Conservation (phyloP, 1,140 invertebrate species). For the Diabrotica undecimpunctata region DNA sequence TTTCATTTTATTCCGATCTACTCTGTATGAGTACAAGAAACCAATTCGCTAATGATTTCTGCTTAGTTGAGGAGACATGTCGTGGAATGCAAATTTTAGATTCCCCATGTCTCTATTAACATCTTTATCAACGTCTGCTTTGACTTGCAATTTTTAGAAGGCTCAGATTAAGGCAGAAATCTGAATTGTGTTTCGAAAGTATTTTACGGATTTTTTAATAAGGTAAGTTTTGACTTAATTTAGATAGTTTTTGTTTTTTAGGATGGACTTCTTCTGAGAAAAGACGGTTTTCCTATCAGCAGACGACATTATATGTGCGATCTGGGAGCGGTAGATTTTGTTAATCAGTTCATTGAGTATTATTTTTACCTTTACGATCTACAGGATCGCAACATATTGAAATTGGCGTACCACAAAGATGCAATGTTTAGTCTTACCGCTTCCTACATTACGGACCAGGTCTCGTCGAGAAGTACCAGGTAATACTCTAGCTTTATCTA, state of each 20-base stretch:
- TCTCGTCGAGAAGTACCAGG: slow-evolving; percentile 34
- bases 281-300: slow-evolving; percentile 55
- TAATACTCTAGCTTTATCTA: slow-evolving; percentile 12
- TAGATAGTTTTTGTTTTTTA: slow-evolving; percentile 40
- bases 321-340: slow-evolving; percentile 59
- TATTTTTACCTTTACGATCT: slow-evolving; percentile 83
- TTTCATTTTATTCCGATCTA: no score
- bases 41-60: no score
- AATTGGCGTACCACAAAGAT: slow-evolving; percentile 80
- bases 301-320: slow-evolving; percentile 67
- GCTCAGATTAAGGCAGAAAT: no score
- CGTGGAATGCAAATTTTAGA: no score
- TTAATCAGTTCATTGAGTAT: slow-evolving; percentile 73
- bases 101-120: no score
- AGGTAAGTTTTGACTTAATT: no score
- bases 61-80: no score
- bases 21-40: no score
- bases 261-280: slow-evolving; percentile 71
- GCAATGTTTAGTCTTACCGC: slow-evolving; percentile 69
- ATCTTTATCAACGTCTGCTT: no score
- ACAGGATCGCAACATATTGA: slow-evolving; percentile 66
- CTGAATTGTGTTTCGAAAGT: no score
- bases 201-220: no score
- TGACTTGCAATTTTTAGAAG: no score
- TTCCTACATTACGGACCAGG: slow-evolving; percentile 49